Evolutionary conservation across 1,140 invertebrate genomes (phyloP).

Genomic region (Drosophila grimshawi): DNA sequence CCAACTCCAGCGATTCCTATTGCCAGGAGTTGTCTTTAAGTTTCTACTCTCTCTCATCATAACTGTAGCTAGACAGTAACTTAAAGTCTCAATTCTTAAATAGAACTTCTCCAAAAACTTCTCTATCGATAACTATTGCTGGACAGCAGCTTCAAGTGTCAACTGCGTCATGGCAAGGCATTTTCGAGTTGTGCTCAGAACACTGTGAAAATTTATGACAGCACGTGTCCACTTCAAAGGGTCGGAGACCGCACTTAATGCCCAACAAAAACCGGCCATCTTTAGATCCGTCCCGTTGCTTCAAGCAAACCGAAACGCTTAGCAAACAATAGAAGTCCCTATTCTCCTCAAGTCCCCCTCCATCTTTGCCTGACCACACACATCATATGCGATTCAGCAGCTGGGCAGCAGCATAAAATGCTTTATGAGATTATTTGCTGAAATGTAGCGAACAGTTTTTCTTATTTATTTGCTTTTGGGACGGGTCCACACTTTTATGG

Average conservation of each 20-base stretch:
- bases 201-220: conserved; percentile 60
- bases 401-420: conserved; percentile 72
- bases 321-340: conserved; percentile 68
- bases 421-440: conserved; percentile 82
- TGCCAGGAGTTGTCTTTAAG: no score
- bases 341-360: not conserved
- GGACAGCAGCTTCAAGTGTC: conserved; percentile 9
- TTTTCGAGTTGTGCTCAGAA: conserved; percentile 13
- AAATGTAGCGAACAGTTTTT: conserved; percentile 72
- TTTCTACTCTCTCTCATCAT: no score
- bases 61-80: no score
- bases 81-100: no score
- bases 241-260: conserved; percentile 66
- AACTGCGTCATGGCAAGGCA: conserved; percentile 12
- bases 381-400: conserved; percentile 70
- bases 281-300: conserved; percentile 16
- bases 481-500: conserved; percentile 47
- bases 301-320: conserved; percentile 62
- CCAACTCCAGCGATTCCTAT: no score
- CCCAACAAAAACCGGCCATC: conserved; percentile 19
- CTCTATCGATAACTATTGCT: conserved; percentile 13
- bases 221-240: conserved; percentile 66
- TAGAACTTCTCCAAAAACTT: not conserved
- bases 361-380: conserved; percentile 39
- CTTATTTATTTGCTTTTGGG: conserved; percentile 74